Evolutionary conservation across 2,113 vertebrate species (phyloP), one percentile per base, ranked within the genome.

Genomic region (Pollimyrus isidori): DNA sequence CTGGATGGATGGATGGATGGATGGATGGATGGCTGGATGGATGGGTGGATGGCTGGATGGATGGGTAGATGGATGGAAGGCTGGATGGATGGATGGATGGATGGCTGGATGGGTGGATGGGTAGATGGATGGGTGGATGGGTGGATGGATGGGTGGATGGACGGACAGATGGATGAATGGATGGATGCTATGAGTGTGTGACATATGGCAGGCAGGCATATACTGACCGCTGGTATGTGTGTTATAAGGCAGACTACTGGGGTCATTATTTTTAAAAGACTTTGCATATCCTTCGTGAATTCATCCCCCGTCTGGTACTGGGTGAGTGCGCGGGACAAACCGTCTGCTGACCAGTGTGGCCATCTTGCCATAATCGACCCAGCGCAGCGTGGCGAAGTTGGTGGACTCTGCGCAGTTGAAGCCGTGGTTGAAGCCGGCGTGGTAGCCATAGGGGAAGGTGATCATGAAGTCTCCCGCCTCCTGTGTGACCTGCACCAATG

Each of bases 321-420:
- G 82, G 39, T n/a, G 7, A 23, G 45, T 23, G 82, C 7, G 2
- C 23, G 0, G 91, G 42, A 88, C 73, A 35, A 35, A 65, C 90
- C 91, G 88, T 50, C 7, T n/a, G 2, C 96, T 93, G 91, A 99
- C 98, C 93, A 97, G 97, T 0, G 97, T 97, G 19, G 98, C 98
- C 96, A 98, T 98, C 91, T 99, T 99, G 30, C 98, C 98, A 0
- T 99, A 99, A 90, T 99, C 98, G 0, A 99, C 96, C 98, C 98
- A 99, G 49, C 98, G 96, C 89, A 99, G 93, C 0, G 98, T 99
- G 90, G 98, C 98, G 0, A 99, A 99, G 93, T 99, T 99, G 89
- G 98, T 99, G 6, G 98, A 99, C 89, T 99, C 98, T 0, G 98
- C 98, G 0, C 98, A 99, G 95, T 99, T 99, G 96, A 99, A 99